Evolutionary conservation across 2,888 invertebrate genomes (phyloP), one percentile per base, ranked within the genome.

Genomic region (Phyto melanocephala): DNA sequence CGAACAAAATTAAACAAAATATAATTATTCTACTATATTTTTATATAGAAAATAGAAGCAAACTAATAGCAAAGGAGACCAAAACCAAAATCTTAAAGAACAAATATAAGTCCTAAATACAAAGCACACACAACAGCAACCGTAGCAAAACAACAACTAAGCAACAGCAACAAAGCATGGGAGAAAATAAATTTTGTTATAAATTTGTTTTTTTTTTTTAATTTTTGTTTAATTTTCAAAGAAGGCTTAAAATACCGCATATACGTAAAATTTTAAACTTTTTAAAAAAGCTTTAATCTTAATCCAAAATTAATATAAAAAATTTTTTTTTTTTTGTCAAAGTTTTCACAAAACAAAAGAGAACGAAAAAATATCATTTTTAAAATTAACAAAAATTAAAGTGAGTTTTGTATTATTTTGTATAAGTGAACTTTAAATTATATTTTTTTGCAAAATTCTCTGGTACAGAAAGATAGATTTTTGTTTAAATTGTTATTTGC

Each of bases 21-120:
- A n/a, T n/a, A n/a, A n/a, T n/a, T n/a, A n/a, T n/a, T n/a, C 40
- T 52, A 10, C 42, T 42, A 6, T 42, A 22, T 72, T 50, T 62
- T 50, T 72, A 28, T 52, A 52, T 28, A 58, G 20, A 37, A 11
- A 33, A 63, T 33, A 20, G 17, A 74, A 37, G 24, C 5, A 50
- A 47, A 24, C n/a, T 40, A 63, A 67, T 15, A 62, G 15, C 28
- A 54, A 75, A 63, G 63, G 75, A 75, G 75, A 79, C 68, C 71
- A 76, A 80, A 79, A 82, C 82, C 72, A 78, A 81, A 79, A 77
- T 70, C 70, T 68, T 77, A 83, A 71, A 78, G 70, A 65, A 84
- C 68, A 54, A 65, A 63, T 47, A 35, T 52, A 65, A 75, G 58
- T 63, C 70, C 58, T 56, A 52, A 62, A 77, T 60, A 77, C 17